These are phyloP conservation scores for Mormoops blainvillei DNA, from an alignment of 2,113 vertebrate genomes.

Conservation along the genomic window DNA sequence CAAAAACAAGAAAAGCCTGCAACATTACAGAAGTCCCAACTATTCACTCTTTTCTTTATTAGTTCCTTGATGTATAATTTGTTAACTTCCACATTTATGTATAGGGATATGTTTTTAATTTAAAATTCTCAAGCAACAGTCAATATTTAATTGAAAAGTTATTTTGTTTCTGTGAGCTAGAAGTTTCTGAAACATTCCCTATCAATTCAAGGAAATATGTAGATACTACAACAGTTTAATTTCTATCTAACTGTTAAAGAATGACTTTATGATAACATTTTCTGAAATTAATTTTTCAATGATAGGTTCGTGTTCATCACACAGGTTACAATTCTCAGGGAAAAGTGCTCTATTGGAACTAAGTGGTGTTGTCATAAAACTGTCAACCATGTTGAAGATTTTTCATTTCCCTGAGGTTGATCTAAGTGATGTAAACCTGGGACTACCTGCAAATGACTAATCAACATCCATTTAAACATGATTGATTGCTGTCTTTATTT, in stretches of 20 bases:
- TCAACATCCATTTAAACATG: background rate
- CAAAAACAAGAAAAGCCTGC: background rate
- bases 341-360: background rate
- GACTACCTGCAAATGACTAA: background rate
- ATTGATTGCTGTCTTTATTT: background rate
- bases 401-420: background rate
- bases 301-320: background rate
- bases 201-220: background rate
- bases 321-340: background rate
- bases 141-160: background rate
- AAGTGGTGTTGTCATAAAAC: background rate
- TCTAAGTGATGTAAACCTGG: background rate
- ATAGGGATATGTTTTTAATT: background rate
- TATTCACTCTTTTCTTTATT: background rate
- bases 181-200: background rate
- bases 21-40: background rate
- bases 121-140: constrained; percentile 34
- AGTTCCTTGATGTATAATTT: background rate
- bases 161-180: background rate
- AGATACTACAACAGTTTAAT: constrained; percentile 12
- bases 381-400: background rate
- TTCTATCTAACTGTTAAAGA: background rate
- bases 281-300: constrained; percentile 11
- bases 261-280: background rate
- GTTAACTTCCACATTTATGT: background rate